Evolutionary conservation across 92 coral and sea anemone genomes (phyloP), one percentile per base, ranked within the genome.

Genomic region (Porites lobata): DNA sequence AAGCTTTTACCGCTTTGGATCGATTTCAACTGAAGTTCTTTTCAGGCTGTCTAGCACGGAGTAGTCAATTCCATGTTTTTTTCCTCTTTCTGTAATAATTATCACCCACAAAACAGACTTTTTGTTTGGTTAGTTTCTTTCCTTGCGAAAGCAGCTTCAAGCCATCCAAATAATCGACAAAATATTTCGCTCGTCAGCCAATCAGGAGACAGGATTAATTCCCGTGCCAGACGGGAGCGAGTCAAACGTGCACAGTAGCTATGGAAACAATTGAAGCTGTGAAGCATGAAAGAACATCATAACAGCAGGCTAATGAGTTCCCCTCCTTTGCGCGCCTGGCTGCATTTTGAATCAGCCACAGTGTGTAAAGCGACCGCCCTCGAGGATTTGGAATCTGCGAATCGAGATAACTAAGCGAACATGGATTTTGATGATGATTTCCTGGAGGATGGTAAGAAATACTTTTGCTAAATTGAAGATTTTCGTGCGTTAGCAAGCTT

Each of bases 381-480:
- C 51, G 53, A 19, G 24, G 69, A 68, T 81, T 65, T 80, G 66
- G 50, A 68, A 52, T 17, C 6, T 63, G 5, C 50, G 61, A 62
- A 50, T 24, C 81, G 52, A 73, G 32, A 65, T 29, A 57, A 73
- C 50, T 52, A 38, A 1, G 51, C 50, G 4, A 75, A 84, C 64
- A 84, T 84, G 87, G 74, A 84, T 21, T 50, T 64, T 29, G 65
- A 84, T 19, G 64, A 63, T 51, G 66, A 75, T 50, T 24, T 14
- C 10, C 53, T 18, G 9, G 87, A 84, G 5, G 67, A 84, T n/a
- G 87, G 87, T 84, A 59, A 84, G 87, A 62, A 19, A 61, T 32
- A 47, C 11, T 9, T 26, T 21, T 70, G 11, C 11, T 56, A 56
- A 56, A 56, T 14, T 56, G 15, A 15, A 13, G 72, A 19, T 47